A percentile compares a stretch with the other conserved stretches of the same genome.
phyloP scores from a whole-genome alignment of 2,888 invertebrate genomes.

The Heliconius ethilla region DNA sequence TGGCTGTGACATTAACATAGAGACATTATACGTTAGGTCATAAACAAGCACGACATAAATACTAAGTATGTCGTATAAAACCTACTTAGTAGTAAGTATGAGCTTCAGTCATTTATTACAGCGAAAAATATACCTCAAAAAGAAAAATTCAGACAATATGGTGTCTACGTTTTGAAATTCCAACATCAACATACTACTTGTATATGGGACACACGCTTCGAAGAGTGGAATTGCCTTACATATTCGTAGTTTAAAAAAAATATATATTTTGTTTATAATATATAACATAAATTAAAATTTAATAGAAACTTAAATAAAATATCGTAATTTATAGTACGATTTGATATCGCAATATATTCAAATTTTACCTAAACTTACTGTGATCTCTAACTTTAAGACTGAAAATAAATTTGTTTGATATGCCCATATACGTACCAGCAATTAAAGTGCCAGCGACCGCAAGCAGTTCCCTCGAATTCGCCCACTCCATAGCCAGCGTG shows the following conservation, averaged over 20 bases:
- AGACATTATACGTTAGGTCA: not conserved
- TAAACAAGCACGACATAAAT: not conserved
- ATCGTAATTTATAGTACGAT: not conserved
- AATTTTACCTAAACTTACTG: too few species aligned
- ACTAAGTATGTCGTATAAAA: conserved; percentile 4
- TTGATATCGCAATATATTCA: not conserved
- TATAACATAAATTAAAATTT: not conserved
- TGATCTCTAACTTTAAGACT: too few species aligned
- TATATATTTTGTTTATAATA: not conserved
- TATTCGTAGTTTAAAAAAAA: not conserved
- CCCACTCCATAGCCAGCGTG: conserved; percentile 96
- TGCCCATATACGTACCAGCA: conserved; percentile 68
- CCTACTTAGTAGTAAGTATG: not conserved
- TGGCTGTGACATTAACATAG: not conserved
- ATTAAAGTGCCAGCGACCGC: conserved; percentile 92
- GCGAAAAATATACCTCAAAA: conserved; percentile 11
- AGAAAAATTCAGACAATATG: conserved; percentile 10
- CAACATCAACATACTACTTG: not conserved
- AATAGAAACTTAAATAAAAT: not conserved
- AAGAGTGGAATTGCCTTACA: conserved; percentile 4
- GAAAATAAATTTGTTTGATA: too few species aligned
- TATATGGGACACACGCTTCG: not conserved
- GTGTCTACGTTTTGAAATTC: conserved; percentile 21
- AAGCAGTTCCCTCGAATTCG: conserved; percentile 94
- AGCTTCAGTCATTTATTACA: conserved; percentile 15